These are phyloP conservation scores for Mystacornis crossleyi DNA, from an alignment of 2,113 vertebrate genomes.

Conservation along the genomic window DNA sequence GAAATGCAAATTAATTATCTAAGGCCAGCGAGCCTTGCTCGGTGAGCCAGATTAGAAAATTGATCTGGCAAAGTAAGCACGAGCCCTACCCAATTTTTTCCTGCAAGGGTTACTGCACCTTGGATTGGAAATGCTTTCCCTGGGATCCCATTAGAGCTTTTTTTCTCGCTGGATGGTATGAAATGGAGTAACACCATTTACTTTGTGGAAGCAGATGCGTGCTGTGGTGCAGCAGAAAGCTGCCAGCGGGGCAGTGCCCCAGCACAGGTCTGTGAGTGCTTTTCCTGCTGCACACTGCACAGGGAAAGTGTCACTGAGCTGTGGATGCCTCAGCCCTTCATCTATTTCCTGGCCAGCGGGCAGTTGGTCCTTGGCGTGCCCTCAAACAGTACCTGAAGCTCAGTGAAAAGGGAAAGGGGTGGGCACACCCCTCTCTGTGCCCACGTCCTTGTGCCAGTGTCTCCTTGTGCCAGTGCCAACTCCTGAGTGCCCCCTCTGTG, in stretches of 20 bases:
- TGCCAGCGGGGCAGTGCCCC: not conserved
- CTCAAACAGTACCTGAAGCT: not conserved
- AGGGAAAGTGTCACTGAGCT: not conserved
- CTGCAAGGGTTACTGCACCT: not conserved
- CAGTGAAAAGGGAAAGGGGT: not conserved
- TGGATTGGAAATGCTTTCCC: not conserved
- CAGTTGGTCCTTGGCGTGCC: not conserved
- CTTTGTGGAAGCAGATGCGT: not conserved
- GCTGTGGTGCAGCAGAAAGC: not conserved
- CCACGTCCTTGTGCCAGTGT: not conserved
- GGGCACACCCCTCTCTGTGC: not conserved
- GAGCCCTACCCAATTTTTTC: not conserved
- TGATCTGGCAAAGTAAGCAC: slow-evolving; percentile 5
- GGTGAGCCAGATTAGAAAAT: not conserved
- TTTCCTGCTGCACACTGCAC: not conserved
- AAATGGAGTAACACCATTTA: not conserved
- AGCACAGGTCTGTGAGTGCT: not conserved
- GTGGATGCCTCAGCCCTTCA: not conserved
- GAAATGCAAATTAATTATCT: not conserved
- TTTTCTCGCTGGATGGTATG: not conserved
- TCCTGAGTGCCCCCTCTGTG: not conserved
- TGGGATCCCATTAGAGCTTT: not conserved
- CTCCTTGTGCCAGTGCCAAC: no score
- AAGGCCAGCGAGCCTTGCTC: not conserved
- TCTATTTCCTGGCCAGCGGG: not conserved